Evolutionary conservation across 2,113 vertebrate genomes (phyloP).

Genomic region (Climacteris rufus): DNA sequence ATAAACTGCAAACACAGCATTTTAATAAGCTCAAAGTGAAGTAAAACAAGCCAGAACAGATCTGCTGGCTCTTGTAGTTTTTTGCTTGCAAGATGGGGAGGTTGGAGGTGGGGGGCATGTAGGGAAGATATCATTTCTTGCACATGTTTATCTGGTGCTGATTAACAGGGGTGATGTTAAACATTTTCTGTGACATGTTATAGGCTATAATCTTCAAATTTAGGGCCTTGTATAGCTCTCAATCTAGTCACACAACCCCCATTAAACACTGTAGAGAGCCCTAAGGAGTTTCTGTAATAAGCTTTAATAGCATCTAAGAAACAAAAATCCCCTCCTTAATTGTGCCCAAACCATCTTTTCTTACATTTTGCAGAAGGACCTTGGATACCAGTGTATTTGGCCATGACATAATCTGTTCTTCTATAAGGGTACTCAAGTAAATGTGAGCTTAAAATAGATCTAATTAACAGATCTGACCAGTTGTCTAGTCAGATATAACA

Average conservation of each 20-base stretch:
- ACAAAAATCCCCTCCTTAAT: neutral
- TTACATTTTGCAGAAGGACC: neutral
- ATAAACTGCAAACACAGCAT: conserved; percentile 36
- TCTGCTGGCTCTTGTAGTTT: conserved; percentile 6
- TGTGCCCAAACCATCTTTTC: neutral
- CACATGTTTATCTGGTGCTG: conserved; percentile 18
- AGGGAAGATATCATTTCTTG: neutral
- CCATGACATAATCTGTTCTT: neutral
- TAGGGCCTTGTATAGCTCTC: neutral
- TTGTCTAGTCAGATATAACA: neutral
- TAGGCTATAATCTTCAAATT: conserved; percentile 4
- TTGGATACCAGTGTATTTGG: neutral
- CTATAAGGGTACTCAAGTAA: neutral
- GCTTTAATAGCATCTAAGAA: neutral
- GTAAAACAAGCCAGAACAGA: conserved; percentile 50
- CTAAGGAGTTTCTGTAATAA: neutral
- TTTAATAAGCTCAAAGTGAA: conserved; percentile 50
- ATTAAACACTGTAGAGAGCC: neutral
- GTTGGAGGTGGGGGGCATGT: neutral
- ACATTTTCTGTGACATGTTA: conserved; percentile 8
- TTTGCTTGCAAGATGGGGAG: conserved; percentile 5
- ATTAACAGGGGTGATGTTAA: neutral
- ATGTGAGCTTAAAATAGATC: neutral
- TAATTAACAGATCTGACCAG: neutral
- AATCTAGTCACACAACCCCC: neutral